Evolutionary conservation across 2,113 vertebrate genomes (phyloP).

Genomic region (Saguinus midas): DNA sequence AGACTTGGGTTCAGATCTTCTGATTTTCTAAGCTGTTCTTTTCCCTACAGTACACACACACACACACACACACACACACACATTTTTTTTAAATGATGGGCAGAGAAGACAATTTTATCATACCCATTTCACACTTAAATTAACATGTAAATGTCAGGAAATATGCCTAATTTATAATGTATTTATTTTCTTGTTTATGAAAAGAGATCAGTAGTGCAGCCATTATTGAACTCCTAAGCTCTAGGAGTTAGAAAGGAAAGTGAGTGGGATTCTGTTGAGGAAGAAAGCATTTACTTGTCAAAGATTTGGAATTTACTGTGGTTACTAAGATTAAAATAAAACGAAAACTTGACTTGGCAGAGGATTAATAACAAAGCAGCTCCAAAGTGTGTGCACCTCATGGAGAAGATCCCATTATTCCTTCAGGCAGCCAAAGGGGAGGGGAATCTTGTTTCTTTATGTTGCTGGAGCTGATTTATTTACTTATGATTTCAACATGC

Average conservation of each 20-base stretch:
- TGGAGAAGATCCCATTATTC: constrained; percentile 63
- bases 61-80: no score
- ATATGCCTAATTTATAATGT: background rate
- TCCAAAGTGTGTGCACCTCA: constrained; percentile 58
- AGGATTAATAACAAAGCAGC: constrained; percentile 79
- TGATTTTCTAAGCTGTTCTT: background rate
- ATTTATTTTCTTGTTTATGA: constrained; percentile 50
- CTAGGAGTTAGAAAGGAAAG: constrained; percentile 59
- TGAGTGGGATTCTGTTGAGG: constrained; percentile 58
- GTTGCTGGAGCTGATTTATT: constrained; percentile 71
- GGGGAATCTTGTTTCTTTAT: constrained; percentile 74
- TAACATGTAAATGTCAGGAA: constrained; percentile 32
- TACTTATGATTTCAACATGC: constrained; percentile 80
- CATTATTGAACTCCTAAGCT: constrained; percentile 21
- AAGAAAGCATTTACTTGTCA: constrained; percentile 76
- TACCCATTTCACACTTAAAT: constrained; percentile 12
- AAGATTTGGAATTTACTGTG: constrained; percentile 77
- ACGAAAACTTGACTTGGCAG: constrained; percentile 68
- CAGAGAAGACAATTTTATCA: constrained; percentile 41
- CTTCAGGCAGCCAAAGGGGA: constrained; percentile 66
- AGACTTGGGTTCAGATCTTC: background rate
- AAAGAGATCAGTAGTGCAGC: constrained; percentile 16
- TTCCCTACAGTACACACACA: background rate
- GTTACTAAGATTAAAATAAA: constrained; percentile 75
- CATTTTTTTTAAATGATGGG: background rate